Conservation (phyloP, 2,113 vertebrate species). For the Acanthochromis polyacanthus region DNA sequence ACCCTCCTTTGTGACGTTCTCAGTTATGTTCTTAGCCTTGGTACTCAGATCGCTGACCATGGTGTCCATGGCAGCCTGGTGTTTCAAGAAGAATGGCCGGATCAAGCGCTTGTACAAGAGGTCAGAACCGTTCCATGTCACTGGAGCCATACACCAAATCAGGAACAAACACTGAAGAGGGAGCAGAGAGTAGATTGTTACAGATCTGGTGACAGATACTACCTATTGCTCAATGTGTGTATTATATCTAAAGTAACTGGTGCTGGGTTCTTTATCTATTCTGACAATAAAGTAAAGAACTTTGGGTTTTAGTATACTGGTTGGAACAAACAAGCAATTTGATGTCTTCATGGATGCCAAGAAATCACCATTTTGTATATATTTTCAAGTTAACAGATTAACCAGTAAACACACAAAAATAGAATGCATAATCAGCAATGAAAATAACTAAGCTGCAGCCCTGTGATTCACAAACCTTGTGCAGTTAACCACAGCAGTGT, state of each 20-base stretch:
- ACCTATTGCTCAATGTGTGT: too few relatives aligned
- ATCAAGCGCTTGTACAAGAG: slow-evolving; percentile 88
- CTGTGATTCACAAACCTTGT: too few relatives aligned
- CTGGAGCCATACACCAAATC: slow-evolving; percentile 95
- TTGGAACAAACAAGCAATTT: too few relatives aligned
- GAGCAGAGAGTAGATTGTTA: slow-evolving; percentile 11
- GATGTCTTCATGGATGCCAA: too few relatives aligned
- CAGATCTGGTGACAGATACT: too few relatives aligned
- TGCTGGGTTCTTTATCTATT: not conserved
- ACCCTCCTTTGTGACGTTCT: slow-evolving; percentile 88
- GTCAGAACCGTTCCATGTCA: slow-evolving; percentile 94
- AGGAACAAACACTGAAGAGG: slow-evolving; percentile 92
- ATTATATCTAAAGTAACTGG: not conserved
- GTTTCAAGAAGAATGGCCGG: slow-evolving; percentile 91
- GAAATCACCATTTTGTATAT: too few relatives aligned
- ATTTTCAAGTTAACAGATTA: too few relatives aligned
- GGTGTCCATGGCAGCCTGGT: slow-evolving; percentile 87
- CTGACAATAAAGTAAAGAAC: not conserved
- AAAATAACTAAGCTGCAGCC: too few relatives aligned
- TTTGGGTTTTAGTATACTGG: too few relatives aligned
- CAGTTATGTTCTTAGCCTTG: slow-evolving; percentile 83
- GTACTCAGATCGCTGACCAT: slow-evolving; percentile 85
- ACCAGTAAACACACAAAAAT: too few relatives aligned
- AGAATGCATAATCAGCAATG: too few relatives aligned
- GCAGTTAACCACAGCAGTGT: too few relatives aligned